phyloP scores from a whole-genome alignment of 1,140 invertebrate genomes.

The Cydia splendana region DNA sequence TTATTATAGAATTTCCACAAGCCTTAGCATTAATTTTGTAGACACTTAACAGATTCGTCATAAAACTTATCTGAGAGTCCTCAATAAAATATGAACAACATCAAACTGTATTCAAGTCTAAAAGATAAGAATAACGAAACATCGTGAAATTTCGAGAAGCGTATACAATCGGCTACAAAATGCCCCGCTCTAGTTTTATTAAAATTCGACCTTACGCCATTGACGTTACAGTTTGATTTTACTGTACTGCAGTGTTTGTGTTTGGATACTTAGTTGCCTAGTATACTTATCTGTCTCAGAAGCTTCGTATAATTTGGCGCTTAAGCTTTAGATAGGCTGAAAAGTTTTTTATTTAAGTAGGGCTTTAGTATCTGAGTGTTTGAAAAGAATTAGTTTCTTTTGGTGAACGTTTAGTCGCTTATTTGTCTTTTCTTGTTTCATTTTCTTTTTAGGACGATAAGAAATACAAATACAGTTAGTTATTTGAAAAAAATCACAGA shows the following conservation, averaged over 20 bases:
- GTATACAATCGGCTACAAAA: neutral
- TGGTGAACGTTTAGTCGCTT: neutral
- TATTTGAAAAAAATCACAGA: too few relatives aligned
- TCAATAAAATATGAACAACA: neutral
- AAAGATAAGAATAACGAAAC: neutral
- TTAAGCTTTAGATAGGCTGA: conserved; percentile 6
- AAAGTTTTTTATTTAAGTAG: conserved; percentile 7
- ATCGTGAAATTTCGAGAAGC: neutral
- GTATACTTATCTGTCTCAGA: neutral
- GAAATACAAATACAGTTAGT: too few relatives aligned
- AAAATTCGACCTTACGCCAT: neutral
- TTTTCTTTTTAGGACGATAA: neutral
- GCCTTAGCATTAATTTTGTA: too few relatives aligned
- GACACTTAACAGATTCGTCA: neutral
- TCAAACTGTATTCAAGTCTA: neutral
- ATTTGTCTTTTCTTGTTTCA: neutral
- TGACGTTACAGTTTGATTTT: neutral
- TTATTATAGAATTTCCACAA: too few relatives aligned
- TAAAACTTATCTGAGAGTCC: neutral
- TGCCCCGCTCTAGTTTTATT: neutral
- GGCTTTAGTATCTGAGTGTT: neutral
- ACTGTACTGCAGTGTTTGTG: neutral
- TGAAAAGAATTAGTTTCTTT: neutral
- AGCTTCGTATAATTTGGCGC: neutral
- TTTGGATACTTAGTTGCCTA: neutral